Evolutionary conservation across 2,888 invertebrate genomes (phyloP).

Genomic region (Polyommatus icarus): DNA sequence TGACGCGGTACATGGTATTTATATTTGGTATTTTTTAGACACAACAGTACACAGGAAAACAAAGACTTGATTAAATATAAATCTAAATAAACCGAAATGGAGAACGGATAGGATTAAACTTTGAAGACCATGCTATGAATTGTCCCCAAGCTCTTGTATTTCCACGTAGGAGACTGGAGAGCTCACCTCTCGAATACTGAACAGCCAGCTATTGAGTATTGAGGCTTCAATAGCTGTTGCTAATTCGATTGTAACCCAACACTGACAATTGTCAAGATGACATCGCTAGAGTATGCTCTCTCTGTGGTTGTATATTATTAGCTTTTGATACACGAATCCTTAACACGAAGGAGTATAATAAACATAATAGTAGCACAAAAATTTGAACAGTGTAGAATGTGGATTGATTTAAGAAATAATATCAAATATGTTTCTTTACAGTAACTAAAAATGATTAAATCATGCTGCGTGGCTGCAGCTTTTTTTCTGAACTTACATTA

Average conservation of each 20-base stretch:
- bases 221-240: neutral
- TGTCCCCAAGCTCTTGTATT: neutral
- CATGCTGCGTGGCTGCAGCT: no score
- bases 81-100: neutral
- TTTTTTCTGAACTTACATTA: no score
- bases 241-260: slow-evolving; percentile 9
- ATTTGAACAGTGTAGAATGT: no score
- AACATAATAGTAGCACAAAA: no score
- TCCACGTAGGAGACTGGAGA: neutral
- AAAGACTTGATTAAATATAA: neutral
- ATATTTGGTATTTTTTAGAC: no score
- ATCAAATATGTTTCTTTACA: no score
- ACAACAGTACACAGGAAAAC: no score
- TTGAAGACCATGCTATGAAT: neutral
- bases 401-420: no score
- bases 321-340: neutral
- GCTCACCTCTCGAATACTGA: neutral
- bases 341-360: neutral
- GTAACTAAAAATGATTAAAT: no score
- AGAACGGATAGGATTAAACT: neutral
- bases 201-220: neutral
- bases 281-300: neutral
- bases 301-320: neutral
- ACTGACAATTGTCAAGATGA: neutral
- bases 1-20: no score